Conservation (phyloP, 2,797 vertebrate species). For the Podargus strigoides region DNA sequence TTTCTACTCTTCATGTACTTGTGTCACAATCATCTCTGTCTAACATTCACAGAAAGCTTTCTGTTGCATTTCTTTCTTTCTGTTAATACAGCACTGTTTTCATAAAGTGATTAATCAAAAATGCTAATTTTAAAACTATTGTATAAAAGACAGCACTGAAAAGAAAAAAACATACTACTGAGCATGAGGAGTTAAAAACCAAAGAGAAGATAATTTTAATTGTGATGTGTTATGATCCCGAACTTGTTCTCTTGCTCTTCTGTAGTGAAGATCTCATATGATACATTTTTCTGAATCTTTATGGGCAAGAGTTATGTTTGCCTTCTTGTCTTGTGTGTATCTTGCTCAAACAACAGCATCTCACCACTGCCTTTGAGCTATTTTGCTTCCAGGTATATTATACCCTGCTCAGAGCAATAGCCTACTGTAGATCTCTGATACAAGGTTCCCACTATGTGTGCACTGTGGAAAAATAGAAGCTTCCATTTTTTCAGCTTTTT, state of each 20-base stretch:
- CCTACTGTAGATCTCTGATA: background rate
- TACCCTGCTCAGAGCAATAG: background rate
- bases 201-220: background rate
- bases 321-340: background rate
- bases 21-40: background rate
- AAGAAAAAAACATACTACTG: background rate
- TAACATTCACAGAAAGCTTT: background rate
- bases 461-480: background rate
- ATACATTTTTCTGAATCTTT: background rate
- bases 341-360: background rate
- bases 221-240: background rate
- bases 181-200: background rate
- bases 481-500: background rate
- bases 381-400: background rate
- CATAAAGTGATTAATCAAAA: background rate
- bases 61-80: background rate
- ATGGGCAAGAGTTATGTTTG: background rate
- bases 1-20: background rate
- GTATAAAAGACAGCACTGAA: background rate
- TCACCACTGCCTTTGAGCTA: background rate
- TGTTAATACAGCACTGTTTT: background rate
- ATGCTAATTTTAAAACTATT: background rate
- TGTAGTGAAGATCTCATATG: background rate
- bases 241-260: background rate
- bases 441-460: background rate